Evolutionary conservation across 2,888 invertebrate species (phyloP), one percentile per base, ranked within the genome.

Genomic region (Nudaria mundana): DNA sequence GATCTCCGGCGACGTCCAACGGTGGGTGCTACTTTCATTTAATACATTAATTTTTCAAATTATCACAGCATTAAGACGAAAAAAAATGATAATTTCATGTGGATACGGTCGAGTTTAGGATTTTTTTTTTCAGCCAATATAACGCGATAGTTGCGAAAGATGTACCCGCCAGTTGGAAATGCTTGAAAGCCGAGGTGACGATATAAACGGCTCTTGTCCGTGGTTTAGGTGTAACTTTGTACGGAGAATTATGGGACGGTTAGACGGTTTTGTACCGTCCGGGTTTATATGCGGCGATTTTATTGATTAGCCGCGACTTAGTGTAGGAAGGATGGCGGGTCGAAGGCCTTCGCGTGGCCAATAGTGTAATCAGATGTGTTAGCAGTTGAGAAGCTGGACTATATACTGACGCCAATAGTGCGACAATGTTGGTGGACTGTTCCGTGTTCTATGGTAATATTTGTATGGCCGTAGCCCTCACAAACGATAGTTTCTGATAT

Each of bases 281-380:
- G 54, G 72, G 79, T 76, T 81, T 81, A 77, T 79, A 80, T 73
- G 84, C 85, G 85, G 85, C 78, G 76, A 81, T 85, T 85, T 81
- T 84, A 85, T 86, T 86, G 86, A 86, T 72, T 84, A 72, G 84
- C 83, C 84, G 86, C 72, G 68, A 76, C 69, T 76, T 75, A 66
- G 66, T 59, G 65, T 72, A 77, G 74, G 68, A 65, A 65, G 74
- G 68, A 65, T 64, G 70, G 75, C 62, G 63, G 70, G 50, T 42
- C 5, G 10, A n/a, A 10, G 30, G 12, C 8, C 26, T 39, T 39
- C 50, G 46, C 52, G 51, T 48, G 63, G 57, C 60, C 44, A 42
- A 45, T 67, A 68, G 66, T 70, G 66, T 65, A 67, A 63, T 62
- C 65, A 54, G 62, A 70, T 61, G 73, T 76, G 74, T 73, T 70